phyloP scores from a whole-genome alignment of 1,140 invertebrate genomes.

The Aphelenchoides besseyi region DNA sequence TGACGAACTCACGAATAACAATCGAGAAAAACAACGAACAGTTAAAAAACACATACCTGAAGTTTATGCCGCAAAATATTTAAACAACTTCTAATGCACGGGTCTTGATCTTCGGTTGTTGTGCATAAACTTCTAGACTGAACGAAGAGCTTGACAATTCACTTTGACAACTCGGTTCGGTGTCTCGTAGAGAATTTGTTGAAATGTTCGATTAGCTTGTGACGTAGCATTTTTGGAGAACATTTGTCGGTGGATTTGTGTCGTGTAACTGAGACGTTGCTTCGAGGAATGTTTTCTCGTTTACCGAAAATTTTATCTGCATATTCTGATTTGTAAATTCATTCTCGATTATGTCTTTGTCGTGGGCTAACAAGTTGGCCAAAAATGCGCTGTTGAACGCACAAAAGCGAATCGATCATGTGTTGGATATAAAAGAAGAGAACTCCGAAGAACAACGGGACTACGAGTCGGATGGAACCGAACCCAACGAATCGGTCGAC shows the following conservation, averaged over 20 bases:
- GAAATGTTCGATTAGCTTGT: background rate
- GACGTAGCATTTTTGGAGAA: background rate
- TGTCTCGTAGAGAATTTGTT: background rate
- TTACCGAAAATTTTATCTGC: background rate
- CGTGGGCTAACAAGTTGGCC: constrained; percentile 53
- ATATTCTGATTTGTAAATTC: background rate
- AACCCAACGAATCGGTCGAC: background rate
- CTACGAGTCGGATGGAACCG: constrained; percentile 11
- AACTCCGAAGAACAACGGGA: constrained; percentile 40
- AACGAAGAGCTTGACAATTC: too few species aligned
- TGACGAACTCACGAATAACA: too few species aligned
- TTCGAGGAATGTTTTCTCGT: background rate
- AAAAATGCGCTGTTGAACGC: constrained; percentile 51
- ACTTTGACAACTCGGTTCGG: too few species aligned
- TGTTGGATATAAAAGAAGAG: constrained; percentile 50
- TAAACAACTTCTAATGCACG: too few species aligned
- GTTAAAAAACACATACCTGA: too few species aligned
- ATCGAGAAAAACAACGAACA: too few species aligned
- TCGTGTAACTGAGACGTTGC: too few species aligned
- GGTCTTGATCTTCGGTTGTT: too few species aligned
- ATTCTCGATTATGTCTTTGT: constrained; percentile 41
- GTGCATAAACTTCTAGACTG: too few species aligned
- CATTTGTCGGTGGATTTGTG: background rate
- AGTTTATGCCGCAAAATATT: too few species aligned
- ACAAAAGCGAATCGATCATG: constrained; percentile 48